A percentile compares a stretch with the other conserved stretches of the same genome.
phyloP scores from a whole-genome alignment of 2,113 vertebrate species.

The Verasper variegatus region DNA sequence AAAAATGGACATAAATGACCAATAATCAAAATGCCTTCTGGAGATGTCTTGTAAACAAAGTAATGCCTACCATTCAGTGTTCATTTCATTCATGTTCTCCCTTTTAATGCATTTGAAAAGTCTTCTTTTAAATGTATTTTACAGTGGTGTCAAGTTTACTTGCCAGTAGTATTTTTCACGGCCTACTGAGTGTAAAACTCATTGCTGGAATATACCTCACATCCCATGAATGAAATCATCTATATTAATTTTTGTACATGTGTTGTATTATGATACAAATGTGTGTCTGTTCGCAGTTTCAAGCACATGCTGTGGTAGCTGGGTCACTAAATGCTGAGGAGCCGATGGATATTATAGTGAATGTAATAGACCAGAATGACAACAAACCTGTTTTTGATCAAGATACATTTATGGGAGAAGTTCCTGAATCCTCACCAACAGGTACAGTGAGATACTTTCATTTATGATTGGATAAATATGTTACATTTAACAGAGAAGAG shows the following conservation, averaged over 20 bases:
- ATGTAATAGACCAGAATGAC: constrained; percentile 79
- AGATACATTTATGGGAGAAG: constrained; percentile 65
- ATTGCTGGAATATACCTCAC: not conserved
- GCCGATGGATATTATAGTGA: constrained; percentile 68
- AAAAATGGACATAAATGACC: no score
- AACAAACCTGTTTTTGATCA: constrained; percentile 74
- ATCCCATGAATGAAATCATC: not conserved
- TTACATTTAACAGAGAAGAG: not conserved
- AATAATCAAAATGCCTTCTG: no score
- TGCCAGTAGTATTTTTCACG: no score
- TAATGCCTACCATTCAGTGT: no score
- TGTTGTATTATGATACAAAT: not conserved
- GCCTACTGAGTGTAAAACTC: no score
- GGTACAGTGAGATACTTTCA: constrained; percentile 45
- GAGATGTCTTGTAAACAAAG: no score
- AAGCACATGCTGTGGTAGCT: constrained; percentile 39
- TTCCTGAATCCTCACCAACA: constrained; percentile 66
- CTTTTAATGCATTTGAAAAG: no score
- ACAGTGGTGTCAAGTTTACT: no score
- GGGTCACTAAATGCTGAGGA: constrained; percentile 23
- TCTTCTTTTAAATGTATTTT: no score
- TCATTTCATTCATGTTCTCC: no score
- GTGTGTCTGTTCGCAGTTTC: constrained; percentile 55
- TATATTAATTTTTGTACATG: not conserved
- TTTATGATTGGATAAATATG: not conserved